A percentile compares a stretch with the other conserved stretches of the same genome.
Conservation (phyloP, 1,140 invertebrate species). For the Drosophila leontia region DNA sequence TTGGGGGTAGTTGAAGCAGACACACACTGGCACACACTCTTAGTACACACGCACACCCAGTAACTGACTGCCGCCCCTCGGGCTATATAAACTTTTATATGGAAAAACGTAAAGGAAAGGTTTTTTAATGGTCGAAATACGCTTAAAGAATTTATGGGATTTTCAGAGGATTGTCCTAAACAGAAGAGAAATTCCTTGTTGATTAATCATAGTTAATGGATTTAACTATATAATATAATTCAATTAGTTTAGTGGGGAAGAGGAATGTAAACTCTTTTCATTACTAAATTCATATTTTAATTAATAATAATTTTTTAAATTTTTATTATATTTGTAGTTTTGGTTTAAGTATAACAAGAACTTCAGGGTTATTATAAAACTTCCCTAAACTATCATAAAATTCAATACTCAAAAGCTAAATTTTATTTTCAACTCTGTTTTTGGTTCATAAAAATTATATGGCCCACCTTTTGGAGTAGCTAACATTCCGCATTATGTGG, state of each 20-base stretch:
- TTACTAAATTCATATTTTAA: too few relatives aligned
- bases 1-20: constrained; percentile 65
- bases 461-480: constrained; percentile 32
- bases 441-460: constrained; percentile 24
- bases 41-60: constrained; percentile 32
- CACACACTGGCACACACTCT: constrained; percentile 21
- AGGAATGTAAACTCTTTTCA: too few relatives aligned
- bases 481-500: constrained; percentile 39
- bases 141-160: constrained; percentile 47
- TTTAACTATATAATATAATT: constrained; percentile 12
- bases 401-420: background rate
- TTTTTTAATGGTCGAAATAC: constrained; percentile 38
- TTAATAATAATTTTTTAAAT: too few relatives aligned
- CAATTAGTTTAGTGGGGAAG: background rate
- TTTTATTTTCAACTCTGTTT: background rate
- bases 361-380: too few relatives aligned
- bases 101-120: constrained; percentile 34
- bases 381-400: constrained; percentile 2
- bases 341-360: too few relatives aligned
- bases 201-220: constrained; percentile 47
- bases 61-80: constrained; percentile 64
- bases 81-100: constrained; percentile 62
- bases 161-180: constrained; percentile 32
- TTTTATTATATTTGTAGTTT: too few relatives aligned
- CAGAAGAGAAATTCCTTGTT: constrained; percentile 33